phyloP scores from a whole-genome alignment of 2,888 invertebrate genomes.

The Muscina levida region DNA sequence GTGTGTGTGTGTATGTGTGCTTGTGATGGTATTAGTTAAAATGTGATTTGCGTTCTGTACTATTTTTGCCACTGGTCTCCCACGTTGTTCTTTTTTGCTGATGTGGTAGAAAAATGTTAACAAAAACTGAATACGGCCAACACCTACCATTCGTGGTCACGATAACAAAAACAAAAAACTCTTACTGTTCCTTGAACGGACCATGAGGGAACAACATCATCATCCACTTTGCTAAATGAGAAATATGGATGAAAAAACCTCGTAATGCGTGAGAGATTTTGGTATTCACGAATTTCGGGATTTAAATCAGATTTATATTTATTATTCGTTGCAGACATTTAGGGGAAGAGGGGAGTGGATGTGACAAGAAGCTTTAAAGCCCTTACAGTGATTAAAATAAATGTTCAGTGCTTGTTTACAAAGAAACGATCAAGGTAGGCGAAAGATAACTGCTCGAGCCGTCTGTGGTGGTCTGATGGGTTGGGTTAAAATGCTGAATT shows the following conservation, averaged over 20 bases:
- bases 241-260: neutral
- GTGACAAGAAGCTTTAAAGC: slow-evolving; percentile 10
- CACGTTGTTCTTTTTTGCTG: neutral
- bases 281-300: slow-evolving; percentile 50
- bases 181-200: neutral
- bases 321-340: slow-evolving; percentile 7
- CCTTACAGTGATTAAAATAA: slow-evolving; percentile 53
- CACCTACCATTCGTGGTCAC: neutral
- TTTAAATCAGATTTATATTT: slow-evolving; percentile 56
- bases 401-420: slow-evolving; percentile 47
- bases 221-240: slow-evolving; percentile 22
- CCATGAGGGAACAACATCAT: slow-evolving; percentile 12
- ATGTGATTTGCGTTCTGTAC: slow-evolving; percentile 31
- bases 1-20: neutral
- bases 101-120: slow-evolving; percentile 19
- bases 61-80: too few species aligned
- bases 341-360: neutral
- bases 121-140: neutral
- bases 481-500: too few species aligned
- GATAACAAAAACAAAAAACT: too few species aligned
- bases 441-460: too few species aligned
- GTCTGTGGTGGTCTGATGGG: too few species aligned
- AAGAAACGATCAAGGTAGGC: too few species aligned
- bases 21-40: slow-evolving; percentile 32
- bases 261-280: slow-evolving; percentile 55